Conservation (phyloP, 2,113 vertebrate genomes). For the Aythya baeri region DNA sequence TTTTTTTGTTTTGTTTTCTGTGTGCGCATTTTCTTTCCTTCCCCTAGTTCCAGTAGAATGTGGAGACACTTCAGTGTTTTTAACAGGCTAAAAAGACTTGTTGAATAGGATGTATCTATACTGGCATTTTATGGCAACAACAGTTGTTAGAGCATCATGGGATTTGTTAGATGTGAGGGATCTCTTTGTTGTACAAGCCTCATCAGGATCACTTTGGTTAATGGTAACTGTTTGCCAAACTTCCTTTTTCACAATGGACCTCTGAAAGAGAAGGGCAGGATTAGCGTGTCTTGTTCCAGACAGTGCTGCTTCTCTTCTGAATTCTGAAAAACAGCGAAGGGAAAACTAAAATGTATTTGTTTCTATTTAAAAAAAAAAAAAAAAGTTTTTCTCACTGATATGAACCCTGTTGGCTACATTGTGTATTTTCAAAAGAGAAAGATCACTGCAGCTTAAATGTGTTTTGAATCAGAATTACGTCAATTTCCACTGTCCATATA, state of each 20-base stretch:
- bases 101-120: not conserved
- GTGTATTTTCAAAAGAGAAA: not conserved
- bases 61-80: not conserved
- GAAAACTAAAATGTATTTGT: not conserved
- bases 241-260: not conserved
- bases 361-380: not conserved
- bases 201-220: not conserved
- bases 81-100: not conserved
- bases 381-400: not conserved
- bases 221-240: not conserved
- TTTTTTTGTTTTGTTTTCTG: not conserved
- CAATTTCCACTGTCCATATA: not conserved
- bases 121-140: not conserved
- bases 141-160: not conserved
- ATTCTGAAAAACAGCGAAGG: not conserved
- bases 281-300: not conserved
- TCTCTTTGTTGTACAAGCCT: not conserved
- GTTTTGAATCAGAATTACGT: not conserved
- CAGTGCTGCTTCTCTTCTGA: constrained; percentile 11
- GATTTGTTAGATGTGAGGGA: not conserved
- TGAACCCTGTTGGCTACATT: not conserved
- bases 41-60: not conserved
- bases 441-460: not conserved
- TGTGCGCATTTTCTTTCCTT: too few species aligned
- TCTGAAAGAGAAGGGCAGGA: not conserved